phyloP scores from a whole-genome alignment of 92 coral and sea anemone species.

The Zoanthus sociatus region DNA sequence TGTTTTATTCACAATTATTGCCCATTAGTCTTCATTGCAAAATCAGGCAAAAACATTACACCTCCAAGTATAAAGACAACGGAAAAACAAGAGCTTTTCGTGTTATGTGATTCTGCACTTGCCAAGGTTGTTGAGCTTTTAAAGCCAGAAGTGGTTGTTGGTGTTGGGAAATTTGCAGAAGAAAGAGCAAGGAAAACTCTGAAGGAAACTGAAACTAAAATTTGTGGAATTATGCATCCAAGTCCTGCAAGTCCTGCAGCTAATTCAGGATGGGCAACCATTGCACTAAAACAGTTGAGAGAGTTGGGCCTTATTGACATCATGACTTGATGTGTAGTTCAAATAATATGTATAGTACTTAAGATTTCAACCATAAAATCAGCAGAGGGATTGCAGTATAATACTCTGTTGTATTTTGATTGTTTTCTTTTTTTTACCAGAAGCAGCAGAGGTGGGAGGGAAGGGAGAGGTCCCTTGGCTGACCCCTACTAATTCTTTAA shows the following conservation, averaged over 20 bases:
- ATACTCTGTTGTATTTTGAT: no score
- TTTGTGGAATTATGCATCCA: slow-evolving; percentile 78
- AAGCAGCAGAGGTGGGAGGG: no score
- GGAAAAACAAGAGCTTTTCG: slow-evolving; percentile 64
- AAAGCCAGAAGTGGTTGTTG: slow-evolving; percentile 71
- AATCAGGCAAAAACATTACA: slow-evolving; percentile 81
- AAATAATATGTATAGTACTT: no score
- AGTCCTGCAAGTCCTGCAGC: slow-evolving; percentile 91
- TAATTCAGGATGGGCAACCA: slow-evolving; percentile 74
- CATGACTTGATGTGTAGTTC: slow-evolving; percentile 15
- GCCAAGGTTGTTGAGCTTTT: slow-evolving; percentile 60
- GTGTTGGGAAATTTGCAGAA: slow-evolving; percentile 89
- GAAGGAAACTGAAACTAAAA: slow-evolving; percentile 48
- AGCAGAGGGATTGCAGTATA: no score
- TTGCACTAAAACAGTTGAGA: slow-evolving; percentile 69
- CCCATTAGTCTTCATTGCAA: slow-evolving; percentile 83
- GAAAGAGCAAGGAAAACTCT: slow-evolving; percentile 69
- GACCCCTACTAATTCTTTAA: no score
- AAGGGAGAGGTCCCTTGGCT: no score
- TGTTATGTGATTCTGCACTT: slow-evolving; percentile 71
- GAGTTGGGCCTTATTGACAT: slow-evolving; percentile 57
- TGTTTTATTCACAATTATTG: slow-evolving; percentile 89
- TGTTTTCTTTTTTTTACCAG: no score
- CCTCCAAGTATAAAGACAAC: slow-evolving; percentile 70
- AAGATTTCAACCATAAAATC: no score